phyloP scores from a whole-genome alignment of 2,888 invertebrate genomes.

The Himalopsyche tibetana region DNA sequence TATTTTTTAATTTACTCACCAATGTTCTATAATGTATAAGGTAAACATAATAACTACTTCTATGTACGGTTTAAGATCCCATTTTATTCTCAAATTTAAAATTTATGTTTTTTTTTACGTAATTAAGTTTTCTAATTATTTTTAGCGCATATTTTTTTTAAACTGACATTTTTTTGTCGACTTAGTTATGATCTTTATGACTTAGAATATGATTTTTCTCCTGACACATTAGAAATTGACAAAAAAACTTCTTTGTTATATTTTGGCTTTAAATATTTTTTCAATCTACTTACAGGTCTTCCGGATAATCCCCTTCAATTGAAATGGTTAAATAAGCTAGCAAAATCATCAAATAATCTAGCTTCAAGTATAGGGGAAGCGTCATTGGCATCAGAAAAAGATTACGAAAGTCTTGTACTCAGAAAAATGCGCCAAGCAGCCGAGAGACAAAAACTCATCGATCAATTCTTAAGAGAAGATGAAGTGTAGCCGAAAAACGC shows the following conservation, averaged over 20 bases:
- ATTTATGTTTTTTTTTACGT: no score
- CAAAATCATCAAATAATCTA: slow-evolving; percentile 61
- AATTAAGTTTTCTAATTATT: no score
- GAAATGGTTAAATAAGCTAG: slow-evolving; percentile 78
- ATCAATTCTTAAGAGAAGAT: slow-evolving; percentile 82
- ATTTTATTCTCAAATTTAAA: no score
- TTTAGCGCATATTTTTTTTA: no score
- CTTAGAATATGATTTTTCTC: no score
- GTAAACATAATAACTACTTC: no score
- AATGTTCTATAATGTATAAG: no score
- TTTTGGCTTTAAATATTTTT: slow-evolving; percentile 43
- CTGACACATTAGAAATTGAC: no score
- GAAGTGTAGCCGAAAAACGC: not conserved
- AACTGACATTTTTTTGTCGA: no score
- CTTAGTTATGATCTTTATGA: no score
- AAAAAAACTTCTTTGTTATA: not conserved
- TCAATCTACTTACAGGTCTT: slow-evolving; percentile 75
- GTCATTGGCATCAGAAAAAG: slow-evolving; percentile 79
- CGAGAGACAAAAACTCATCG: slow-evolving; percentile 86
- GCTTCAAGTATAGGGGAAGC: slow-evolving; percentile 71
- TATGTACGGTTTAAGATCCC: no score
- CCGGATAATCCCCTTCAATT: slow-evolving; percentile 84
- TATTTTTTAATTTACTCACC: no score
- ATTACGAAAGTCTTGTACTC: slow-evolving; percentile 89
- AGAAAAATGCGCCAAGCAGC: slow-evolving; percentile 90